Base-by-base conservation (phyloP, 2,888 invertebrate species). In the Melipona bicolor region DNA sequence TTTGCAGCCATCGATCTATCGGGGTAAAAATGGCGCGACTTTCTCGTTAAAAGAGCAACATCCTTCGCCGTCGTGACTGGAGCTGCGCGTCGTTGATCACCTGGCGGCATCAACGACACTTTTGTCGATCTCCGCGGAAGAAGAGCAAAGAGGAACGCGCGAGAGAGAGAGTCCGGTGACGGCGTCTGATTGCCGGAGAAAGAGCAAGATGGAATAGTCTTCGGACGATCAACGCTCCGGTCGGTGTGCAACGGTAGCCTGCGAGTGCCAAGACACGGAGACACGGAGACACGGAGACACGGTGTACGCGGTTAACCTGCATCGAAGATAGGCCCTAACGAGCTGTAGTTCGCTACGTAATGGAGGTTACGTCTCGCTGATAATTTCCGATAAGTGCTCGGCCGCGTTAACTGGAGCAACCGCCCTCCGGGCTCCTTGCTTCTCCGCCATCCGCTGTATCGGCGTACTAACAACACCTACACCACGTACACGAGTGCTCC, bases 381-480 rank as follows among this genome's bases (percentile, higher is more conserved):
- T 94, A 93, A 93, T 93, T 93, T 92, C 93, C 93, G 93, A 93
- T 93, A 94, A 93, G 93, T 93, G 93, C 92, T 92, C 90, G 90
- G 85, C 91, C 91, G 91, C 91, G 92, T 93, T 92, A 93, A 93
- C 92, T 91, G 91, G 91, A 91, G 90, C 92, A 92, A 87, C 88
- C 87, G 84, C 89, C 87, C 85, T 73, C 74, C 89, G 87, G 88
- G 81, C 83, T 78, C 82, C 83, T 80, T 81, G 81, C 77, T 78
- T 67, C 82, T 79, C 87, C 75, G 54, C 81, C 79, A 83, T 79
- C 84, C 77, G n/a, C 73, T n/a, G 70, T 77, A 86, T 77, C 86
- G 77, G 49, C 67, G 80, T 78, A 83, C 84, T 76, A 83, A 87
- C 85, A 81, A 79, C 88, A 85, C 87, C 88, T 85, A 88, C 77